A percentile compares a stretch with the other conserved stretches of the same genome.
Evolutionary conservation across 2,797 vertebrate genomes (phyloP).

Genomic region (Lacerta viridis): DNA sequence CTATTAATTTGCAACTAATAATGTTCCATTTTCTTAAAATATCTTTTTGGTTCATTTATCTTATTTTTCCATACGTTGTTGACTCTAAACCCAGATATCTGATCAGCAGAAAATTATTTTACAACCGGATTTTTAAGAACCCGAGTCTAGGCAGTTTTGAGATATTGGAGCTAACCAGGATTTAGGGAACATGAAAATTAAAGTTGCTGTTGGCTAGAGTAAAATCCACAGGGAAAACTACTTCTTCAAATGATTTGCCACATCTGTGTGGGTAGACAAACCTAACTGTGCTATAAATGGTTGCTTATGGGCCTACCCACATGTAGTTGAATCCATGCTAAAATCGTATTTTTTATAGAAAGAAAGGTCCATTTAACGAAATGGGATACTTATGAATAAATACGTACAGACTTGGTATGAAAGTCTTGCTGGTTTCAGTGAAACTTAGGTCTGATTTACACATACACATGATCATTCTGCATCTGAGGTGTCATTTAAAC

Average conservation of each 20-base stretch:
- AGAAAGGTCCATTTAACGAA: not conserved
- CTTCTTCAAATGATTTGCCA: not conserved
- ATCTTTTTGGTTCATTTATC: not conserved
- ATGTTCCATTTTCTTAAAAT: slow-evolving; percentile 20
- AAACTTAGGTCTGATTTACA: not conserved
- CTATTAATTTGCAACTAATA: slow-evolving; percentile 11
- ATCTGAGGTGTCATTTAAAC: not conserved
- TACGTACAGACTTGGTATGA: not conserved
- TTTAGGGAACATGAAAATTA: not conserved
- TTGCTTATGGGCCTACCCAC: not conserved
- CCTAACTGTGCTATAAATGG: not conserved
- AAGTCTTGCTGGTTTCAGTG: slow-evolving; percentile 6
- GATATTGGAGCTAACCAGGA: not conserved
- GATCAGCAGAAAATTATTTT: slow-evolving; percentile 32
- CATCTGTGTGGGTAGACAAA: not conserved
- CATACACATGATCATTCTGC: not conserved
- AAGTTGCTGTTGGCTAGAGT: not conserved
- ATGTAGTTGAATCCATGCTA: not conserved
- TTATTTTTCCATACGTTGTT: not conserved
- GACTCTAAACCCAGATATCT: slow-evolving; percentile 18
- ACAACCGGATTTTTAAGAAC: slow-evolving; percentile 12
- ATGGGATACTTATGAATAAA: not conserved
- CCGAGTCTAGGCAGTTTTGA: not conserved
- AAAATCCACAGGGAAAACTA: not conserved
- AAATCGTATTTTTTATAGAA: slow-evolving; percentile 11